These are phyloP conservation scores for Equus quagga DNA, from an alignment of 2,113 vertebrate genomes.

Conservation along the genomic window DNA sequence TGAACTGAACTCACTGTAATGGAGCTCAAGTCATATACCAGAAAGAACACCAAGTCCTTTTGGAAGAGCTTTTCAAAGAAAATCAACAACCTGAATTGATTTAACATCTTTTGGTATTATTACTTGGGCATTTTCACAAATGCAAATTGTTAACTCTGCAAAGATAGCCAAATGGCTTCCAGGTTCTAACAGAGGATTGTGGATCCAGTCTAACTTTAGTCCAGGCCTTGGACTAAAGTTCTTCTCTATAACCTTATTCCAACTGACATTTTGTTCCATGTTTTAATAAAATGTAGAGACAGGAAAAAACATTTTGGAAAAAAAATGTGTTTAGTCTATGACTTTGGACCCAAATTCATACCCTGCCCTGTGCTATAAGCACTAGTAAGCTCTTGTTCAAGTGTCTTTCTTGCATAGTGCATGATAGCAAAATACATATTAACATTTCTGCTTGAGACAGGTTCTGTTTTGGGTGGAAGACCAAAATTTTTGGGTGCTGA, in stretches of 20 bases:
- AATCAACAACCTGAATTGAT: constrained; percentile 67
- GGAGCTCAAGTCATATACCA: constrained; percentile 47
- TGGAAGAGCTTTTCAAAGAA: constrained; percentile 60
- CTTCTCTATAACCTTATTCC: constrained; percentile 45
- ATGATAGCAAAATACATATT: not conserved
- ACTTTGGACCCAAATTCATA: constrained; percentile 49
- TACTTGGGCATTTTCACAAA: constrained; percentile 67
- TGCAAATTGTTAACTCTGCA: constrained; percentile 34
- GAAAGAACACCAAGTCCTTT: constrained; percentile 60
- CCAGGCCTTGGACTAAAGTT: constrained; percentile 50
- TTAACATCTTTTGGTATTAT: constrained; percentile 61
- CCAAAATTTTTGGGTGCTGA: not conserved
- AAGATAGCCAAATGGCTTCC: constrained; percentile 43
- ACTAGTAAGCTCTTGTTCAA: not conserved
- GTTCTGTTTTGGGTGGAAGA: not conserved
- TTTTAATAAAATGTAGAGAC: not conserved
- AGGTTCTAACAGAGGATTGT: not conserved
- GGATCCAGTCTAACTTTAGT: not conserved
- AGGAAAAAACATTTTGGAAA: constrained; percentile 25
- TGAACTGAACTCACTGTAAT: not conserved
- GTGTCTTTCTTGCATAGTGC: not conserved
- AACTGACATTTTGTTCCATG: constrained; percentile 48
- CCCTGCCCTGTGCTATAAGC: constrained; percentile 35
- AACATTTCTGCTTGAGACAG: not conserved
- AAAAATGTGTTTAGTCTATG: constrained; percentile 46